Percentiles rank a stretch among this genome's conserved stretches.
Conservation (phyloP, 2,113 vertebrate species). For the Atherinomorus stipes region DNA sequence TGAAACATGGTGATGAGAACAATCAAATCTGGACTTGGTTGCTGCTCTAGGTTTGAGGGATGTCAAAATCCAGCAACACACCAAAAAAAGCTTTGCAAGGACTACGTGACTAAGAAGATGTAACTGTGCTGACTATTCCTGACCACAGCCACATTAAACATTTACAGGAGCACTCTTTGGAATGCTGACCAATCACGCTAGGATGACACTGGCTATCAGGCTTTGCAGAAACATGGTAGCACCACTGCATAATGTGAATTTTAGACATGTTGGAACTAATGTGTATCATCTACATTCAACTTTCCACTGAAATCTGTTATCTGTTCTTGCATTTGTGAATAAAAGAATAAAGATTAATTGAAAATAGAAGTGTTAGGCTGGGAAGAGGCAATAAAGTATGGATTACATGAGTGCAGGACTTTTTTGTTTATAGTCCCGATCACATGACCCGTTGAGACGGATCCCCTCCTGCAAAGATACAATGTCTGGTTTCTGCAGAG, state of each 20-base stretch:
- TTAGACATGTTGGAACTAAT: not conserved
- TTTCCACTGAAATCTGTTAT: not conserved
- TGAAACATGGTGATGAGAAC: not conserved
- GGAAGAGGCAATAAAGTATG: no score
- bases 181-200: slow-evolving; percentile 2
- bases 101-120: not conserved
- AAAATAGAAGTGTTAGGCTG: no score
- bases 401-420: no score
- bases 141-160: not conserved
- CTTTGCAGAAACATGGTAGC: not conserved
- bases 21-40: not conserved
- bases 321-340: not conserved
- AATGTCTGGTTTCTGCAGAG: no score
- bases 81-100: not conserved
- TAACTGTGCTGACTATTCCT: not conserved
- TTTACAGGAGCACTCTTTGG: slow-evolving; percentile 1
- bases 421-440: no score
- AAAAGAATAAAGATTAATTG: no score
- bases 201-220: not conserved
- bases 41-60: not conserved
- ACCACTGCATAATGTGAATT: not conserved
- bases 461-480: no score
- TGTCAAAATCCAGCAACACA: not conserved
- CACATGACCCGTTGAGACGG: no score
- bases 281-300: not conserved